A percentile compares a stretch with the other conserved stretches of the same genome.
Conservation (phyloP, 2,113 vertebrate genomes). For the Conger conger region DNA sequence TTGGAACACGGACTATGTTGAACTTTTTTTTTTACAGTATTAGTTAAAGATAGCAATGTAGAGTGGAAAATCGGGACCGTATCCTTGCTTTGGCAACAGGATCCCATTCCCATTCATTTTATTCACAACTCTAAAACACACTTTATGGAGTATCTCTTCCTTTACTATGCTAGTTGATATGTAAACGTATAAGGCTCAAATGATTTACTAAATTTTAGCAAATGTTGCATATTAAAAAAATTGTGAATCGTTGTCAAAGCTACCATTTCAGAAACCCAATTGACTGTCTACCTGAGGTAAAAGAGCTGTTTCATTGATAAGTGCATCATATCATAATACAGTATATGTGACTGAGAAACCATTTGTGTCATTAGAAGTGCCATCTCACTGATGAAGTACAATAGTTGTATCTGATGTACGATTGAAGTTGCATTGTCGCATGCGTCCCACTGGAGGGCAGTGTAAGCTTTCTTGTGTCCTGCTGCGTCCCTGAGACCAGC, state of each 20-base stretch:
- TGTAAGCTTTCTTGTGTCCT: conserved; percentile 39
- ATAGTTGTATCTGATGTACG: conserved; percentile 53
- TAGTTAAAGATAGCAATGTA: neutral
- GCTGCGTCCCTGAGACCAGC: conserved; percentile 22
- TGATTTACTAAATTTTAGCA: conserved; percentile 12
- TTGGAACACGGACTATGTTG: neutral
- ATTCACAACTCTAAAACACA: conserved; percentile 1
- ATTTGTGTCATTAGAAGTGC: conserved; percentile 52
- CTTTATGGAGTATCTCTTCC: conserved; percentile 16
- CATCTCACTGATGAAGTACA: conserved; percentile 50
- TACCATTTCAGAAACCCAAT: conserved; percentile 14
- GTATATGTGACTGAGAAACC: conserved; percentile 30
- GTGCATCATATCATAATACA: conserved; percentile 29
- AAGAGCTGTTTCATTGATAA: conserved; percentile 32
- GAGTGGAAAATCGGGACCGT: neutral
- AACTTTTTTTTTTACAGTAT: neutral
- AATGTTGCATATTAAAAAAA: conserved; percentile 21
- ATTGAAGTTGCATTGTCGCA: conserved; percentile 56
- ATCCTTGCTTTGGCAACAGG: neutral
- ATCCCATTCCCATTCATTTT: conserved; percentile 3
- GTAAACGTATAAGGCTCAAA: neutral
- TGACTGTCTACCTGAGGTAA: conserved; percentile 44
- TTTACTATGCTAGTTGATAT: neutral
- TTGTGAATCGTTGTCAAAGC: neutral
- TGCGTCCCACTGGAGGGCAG: conserved; percentile 61